These are phyloP conservation scores for Lepidotrigona ventralis DNA, from an alignment of 1,140 invertebrate species.

Conservation along the genomic window DNA sequence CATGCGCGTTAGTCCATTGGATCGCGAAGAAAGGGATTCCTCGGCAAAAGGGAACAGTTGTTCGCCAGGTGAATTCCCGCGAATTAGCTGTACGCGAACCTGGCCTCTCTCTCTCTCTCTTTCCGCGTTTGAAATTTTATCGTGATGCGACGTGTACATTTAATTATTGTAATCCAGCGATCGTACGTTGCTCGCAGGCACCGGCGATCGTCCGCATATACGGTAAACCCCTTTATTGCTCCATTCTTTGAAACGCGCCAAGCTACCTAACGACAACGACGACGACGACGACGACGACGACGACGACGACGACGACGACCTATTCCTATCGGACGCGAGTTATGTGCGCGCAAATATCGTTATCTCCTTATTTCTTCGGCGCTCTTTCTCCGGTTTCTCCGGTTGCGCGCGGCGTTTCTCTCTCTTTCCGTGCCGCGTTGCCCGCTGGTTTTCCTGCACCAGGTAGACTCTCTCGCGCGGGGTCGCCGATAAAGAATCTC, in stretches of 20 bases:
- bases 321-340: conserved; percentile 58
- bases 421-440: not conserved
- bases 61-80: conserved; percentile 2
- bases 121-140: conserved; percentile 36
- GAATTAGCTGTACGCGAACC: conserved; percentile 21
- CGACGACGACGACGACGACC: conserved; percentile 37
- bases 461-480: not conserved
- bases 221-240: conserved; percentile 66
- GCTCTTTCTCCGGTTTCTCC: not conserved
- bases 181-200: conserved; percentile 39
- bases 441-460: conserved; percentile 6
- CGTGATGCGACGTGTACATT: conserved; percentile 48
- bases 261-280: conserved; percentile 53
- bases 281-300: conserved; percentile 30
- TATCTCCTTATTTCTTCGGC: conserved; percentile 58
- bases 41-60: conserved; percentile 9
- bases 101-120: no score
- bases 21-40: not conserved
- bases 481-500: conserved; percentile 59
- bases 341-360: conserved; percentile 62
- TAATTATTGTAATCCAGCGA: conserved; percentile 57
- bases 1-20: no score
- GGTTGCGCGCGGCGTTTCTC: not conserved
- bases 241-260: conserved; percentile 61
- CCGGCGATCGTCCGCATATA: conserved; percentile 47